phyloP scores from a whole-genome alignment of 2,113 vertebrate genomes.

The Ifrita kowaldi region DNA sequence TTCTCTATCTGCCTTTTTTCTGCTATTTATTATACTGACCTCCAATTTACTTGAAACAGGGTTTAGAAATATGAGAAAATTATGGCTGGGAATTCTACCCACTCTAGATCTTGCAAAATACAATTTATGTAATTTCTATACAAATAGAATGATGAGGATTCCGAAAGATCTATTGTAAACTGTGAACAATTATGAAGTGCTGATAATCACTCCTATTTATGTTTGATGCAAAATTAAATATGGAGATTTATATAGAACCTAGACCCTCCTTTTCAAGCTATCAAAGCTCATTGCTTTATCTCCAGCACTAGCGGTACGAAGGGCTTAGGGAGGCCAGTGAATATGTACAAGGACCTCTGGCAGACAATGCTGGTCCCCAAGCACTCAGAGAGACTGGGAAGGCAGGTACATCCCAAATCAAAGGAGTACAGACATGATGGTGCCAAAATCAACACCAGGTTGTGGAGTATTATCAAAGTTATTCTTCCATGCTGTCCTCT shows the following conservation, averaged over 20 bases:
- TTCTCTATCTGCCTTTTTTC: neutral
- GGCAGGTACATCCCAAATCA: neutral
- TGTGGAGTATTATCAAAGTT: neutral
- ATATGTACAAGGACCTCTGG: neutral
- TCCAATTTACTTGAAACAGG: neutral
- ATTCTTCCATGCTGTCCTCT: neutral
- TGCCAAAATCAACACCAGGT: neutral
- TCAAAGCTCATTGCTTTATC: neutral
- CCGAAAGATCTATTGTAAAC: neutral
- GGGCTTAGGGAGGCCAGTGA: neutral
- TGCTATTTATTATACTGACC: neutral
- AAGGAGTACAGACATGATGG: neutral
- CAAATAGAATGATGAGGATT: neutral
- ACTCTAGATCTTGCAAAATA: neutral
- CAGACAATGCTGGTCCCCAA: neutral
- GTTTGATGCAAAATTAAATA: neutral
- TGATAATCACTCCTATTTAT: neutral
- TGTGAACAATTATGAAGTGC: neutral
- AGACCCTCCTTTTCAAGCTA: neutral
- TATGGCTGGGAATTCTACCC: neutral
- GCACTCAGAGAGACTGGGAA: neutral
- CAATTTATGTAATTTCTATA: neutral
- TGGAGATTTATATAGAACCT: neutral
- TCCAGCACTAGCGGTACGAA: rapidly evolving
- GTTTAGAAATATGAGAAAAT: neutral